phyloP scores from a whole-genome alignment of 2,113 vertebrate genomes.

The Microcebus tavaratra region DNA sequence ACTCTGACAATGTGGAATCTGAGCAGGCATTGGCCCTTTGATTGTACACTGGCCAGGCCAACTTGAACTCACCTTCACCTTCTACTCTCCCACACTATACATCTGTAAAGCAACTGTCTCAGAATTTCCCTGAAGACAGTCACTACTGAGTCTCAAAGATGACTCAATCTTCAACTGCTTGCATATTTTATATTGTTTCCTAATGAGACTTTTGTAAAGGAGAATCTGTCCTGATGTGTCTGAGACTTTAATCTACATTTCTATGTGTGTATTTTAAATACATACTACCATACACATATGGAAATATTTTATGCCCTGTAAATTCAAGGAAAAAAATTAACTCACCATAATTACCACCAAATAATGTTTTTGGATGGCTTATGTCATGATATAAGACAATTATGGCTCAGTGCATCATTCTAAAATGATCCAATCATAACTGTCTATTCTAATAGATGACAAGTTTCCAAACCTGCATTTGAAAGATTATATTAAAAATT shows the following conservation, averaged over 20 bases:
- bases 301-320: neutral
- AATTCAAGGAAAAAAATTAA: neutral
- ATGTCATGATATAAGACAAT: neutral
- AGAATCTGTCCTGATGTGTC: neutral
- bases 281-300: neutral
- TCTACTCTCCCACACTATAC: rapidly evolving
- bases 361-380: neutral
- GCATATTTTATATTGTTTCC: neutral
- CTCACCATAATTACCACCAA: neutral
- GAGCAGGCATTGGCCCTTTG: neutral
- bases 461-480: neutral
- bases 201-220: neutral
- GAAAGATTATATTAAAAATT: neutral
- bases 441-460: neutral
- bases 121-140: neutral
- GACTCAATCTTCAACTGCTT: neutral
- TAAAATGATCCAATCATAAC: neutral
- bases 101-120: neutral
- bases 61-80: no score
- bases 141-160: neutral
- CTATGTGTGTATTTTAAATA: neutral
- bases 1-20: neutral
- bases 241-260: neutral
- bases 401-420: neutral
- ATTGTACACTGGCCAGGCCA: neutral